phyloP scores from a whole-genome alignment of 1,140 invertebrate species.

The Drosophila auraria region DNA sequence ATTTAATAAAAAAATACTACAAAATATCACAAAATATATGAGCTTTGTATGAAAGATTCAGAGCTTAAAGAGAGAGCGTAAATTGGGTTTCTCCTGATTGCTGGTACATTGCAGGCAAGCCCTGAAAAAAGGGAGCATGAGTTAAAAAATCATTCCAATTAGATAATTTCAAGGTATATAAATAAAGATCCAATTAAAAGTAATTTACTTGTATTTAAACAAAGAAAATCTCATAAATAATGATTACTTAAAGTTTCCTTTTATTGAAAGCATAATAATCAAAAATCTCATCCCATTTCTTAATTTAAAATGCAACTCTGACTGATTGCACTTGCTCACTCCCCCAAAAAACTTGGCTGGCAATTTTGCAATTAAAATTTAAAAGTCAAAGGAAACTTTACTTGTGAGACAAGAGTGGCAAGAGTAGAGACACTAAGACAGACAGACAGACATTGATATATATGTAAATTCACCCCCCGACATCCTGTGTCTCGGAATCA shows the following conservation, averaged over 20 bases:
- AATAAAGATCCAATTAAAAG: not conserved
- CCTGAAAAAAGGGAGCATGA: no score
- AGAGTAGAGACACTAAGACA: slow-evolving; percentile 1
- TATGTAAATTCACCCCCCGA: not conserved
- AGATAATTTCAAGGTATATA: no score
- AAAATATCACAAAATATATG: not conserved
- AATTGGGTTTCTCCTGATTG: no score
- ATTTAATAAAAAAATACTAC: not conserved
- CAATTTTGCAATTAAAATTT: slow-evolving; percentile 22
- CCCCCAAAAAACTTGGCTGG: not conserved
- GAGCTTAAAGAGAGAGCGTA: no score
- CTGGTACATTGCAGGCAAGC: no score
- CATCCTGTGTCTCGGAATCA: slow-evolving; percentile 7
- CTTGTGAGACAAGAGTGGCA: not conserved
- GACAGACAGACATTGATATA: slow-evolving; percentile 23
- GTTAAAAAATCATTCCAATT: no score
- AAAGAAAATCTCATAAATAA: not conserved
- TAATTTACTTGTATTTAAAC: not conserved
- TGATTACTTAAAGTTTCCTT: not conserved
- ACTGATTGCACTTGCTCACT: slow-evolving; percentile 7
- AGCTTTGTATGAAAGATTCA: not conserved
- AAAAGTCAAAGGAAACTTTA: slow-evolving; percentile 11
- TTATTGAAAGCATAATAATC: not conserved
- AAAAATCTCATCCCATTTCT: not conserved
- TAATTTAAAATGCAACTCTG: not conserved